A percentile compares a stretch with the other conserved stretches of the same genome.
Conservation (phyloP, 2,888 invertebrate genomes). For the Stenolophus ochropezus region DNA sequence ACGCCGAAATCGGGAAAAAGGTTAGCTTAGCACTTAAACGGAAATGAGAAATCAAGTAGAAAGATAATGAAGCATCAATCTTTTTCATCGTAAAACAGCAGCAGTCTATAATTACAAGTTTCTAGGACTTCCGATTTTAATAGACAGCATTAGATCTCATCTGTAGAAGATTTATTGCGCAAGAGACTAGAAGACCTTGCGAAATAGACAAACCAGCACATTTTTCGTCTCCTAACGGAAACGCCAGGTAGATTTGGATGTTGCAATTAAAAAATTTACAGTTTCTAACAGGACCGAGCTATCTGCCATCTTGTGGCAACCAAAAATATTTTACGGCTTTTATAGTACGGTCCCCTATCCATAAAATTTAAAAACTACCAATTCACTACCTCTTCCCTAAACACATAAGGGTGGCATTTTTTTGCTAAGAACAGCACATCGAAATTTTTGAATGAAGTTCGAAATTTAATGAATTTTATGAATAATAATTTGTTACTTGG, state of each 20-base stretch:
- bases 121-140: background rate
- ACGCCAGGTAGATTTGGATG: slow-evolving; percentile 27
- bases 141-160: background rate
- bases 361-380: too few species aligned
- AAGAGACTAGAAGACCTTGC: background rate
- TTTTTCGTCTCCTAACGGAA: slow-evolving; percentile 14
- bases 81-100: background rate
- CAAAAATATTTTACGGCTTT: background rate
- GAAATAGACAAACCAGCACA: slow-evolving; percentile 27
- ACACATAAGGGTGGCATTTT: too few species aligned
- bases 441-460: too few species aligned
- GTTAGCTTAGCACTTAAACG: too few species aligned
- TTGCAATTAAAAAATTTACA: slow-evolving; percentile 46
- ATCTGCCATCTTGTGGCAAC: background rate
- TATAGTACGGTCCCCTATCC: too few species aligned
- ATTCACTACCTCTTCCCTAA: too few species aligned
- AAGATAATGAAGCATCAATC: background rate
- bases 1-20: too few species aligned
- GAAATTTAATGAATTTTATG: too few species aligned
- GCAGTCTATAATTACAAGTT: slow-evolving; percentile 6
- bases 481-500: too few species aligned
- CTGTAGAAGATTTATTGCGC: slow-evolving; percentile 1
- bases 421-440: too few species aligned
- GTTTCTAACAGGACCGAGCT: slow-evolving; percentile 42
- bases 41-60: background rate